Conservation (phyloP, 1,140 invertebrate species). For the Bombus confusus region DNA sequence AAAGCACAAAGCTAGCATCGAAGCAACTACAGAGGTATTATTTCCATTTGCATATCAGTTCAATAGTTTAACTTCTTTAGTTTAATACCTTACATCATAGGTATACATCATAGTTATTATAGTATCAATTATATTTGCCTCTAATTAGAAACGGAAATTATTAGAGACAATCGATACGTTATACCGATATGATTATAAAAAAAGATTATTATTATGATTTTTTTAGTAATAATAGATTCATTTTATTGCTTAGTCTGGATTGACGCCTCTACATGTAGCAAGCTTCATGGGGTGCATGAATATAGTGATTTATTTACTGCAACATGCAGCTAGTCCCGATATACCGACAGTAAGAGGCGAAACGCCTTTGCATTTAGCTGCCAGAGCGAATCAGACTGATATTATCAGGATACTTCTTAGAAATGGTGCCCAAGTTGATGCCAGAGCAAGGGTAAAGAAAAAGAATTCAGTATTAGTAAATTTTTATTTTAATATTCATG, state of each 20-base stretch:
- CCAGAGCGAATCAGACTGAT: constrained; percentile 97
- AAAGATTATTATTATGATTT: constrained; percentile 34
- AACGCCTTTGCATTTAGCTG: constrained; percentile 98
- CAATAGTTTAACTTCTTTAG: not conserved
- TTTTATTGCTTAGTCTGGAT: constrained; percentile 87
- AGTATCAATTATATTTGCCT: not conserved
- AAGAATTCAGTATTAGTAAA: constrained; percentile 3
- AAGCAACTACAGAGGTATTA: constrained; percentile 92
- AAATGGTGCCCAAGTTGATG: constrained; percentile 98
- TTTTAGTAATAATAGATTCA: constrained; percentile 49
- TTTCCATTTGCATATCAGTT: not conserved
- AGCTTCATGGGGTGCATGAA: constrained; percentile 99
- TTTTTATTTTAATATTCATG: not conserved
- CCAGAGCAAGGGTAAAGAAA: constrained; percentile 89
- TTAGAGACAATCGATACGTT: constrained; percentile 9
- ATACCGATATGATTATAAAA: not conserved
- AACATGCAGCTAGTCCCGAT: constrained; percentile 97
- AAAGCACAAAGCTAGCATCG: constrained; percentile 96
- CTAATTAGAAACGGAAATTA: not conserved
- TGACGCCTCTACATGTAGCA: constrained; percentile 98
- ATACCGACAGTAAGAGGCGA: constrained; percentile 97
- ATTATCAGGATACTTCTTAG: constrained; percentile 97
- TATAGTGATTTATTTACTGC: constrained; percentile 97
- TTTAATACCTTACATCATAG: constrained; percentile 23
- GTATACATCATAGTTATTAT: constrained; percentile 11